A percentile compares a stretch with the other conserved stretches of the same genome.
Conservation (phyloP, 2,888 invertebrate genomes). For the Spatulosminthurus flaviceps region DNA sequence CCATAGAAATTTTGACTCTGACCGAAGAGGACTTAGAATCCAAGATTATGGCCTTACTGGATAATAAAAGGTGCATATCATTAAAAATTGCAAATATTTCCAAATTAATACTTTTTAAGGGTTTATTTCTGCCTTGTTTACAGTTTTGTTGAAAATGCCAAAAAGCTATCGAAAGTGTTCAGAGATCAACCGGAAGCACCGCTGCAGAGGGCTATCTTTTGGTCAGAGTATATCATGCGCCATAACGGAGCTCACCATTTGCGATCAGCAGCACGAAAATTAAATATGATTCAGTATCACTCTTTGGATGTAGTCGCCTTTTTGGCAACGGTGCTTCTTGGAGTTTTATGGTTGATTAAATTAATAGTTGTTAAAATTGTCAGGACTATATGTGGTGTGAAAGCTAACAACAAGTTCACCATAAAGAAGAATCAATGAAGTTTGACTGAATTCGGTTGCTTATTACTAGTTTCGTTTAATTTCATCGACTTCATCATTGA, state of each 20-base stretch:
- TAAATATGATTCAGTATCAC: conserved; percentile 13
- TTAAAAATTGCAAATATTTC: neutral
- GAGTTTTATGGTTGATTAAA: too few species aligned
- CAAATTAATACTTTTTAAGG: neutral
- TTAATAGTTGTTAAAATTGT: too few species aligned
- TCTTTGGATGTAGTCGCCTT: conserved; percentile 21
- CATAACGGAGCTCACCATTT: conserved; percentile 17
- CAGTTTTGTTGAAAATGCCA: too few species aligned
- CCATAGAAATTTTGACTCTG: conserved; percentile 15
- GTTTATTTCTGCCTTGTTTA: too few species aligned
- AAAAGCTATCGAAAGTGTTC: neutral
- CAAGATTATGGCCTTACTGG: neutral
- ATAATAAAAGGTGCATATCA: neutral
- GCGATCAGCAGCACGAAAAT: neutral
- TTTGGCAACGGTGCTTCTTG: too few species aligned
- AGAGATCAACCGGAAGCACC: neutral
- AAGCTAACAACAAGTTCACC: too few species aligned
- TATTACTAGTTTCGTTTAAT: too few species aligned
- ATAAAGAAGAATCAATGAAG: too few species aligned
- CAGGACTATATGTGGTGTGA: too few species aligned
- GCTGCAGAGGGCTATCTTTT: neutral
- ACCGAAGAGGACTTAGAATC: conserved; percentile 7
- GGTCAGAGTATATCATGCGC: conserved; percentile 15
- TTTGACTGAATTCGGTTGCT: too few species aligned
- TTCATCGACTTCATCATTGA: too few species aligned